phyloP scores from a whole-genome alignment of 2,113 vertebrate genomes.

The Heterotis niloticus region DNA sequence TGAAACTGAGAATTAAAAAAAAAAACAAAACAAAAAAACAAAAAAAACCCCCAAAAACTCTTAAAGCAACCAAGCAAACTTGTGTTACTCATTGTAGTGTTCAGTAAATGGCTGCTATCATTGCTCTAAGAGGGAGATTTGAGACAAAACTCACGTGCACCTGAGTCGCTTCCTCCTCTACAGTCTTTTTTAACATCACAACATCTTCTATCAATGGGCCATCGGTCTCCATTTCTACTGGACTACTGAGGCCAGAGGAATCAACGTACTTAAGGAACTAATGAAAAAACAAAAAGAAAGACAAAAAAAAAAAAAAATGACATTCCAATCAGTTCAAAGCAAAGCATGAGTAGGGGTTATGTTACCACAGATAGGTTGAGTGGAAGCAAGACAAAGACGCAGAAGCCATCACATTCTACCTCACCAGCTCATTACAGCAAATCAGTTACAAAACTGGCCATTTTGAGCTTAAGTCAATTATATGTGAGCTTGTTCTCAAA shows the following conservation, averaged over 20 bases:
- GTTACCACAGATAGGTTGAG: background rate
- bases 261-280: slow-evolving; percentile 79
- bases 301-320: slow-evolving; percentile 4
- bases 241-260: slow-evolving; percentile 68
- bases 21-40: slow-evolving; percentile 4
- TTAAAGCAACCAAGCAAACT: slow-evolving; percentile 3
- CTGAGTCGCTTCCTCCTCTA: slow-evolving; percentile 83
- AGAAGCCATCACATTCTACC: slow-evolving; percentile 4
- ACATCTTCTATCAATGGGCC: slow-evolving; percentile 84
- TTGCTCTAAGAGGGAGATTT: slow-evolving; percentile 20
- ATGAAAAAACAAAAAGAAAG: slow-evolving; percentile 47
- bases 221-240: slow-evolving; percentile 91
- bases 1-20: background rate
- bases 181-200: slow-evolving; percentile 79
- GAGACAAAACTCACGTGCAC: slow-evolving; percentile 56
- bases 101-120: slow-evolving; percentile 15
- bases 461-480: no score
- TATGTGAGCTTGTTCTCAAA: no score
- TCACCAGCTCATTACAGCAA: background rate
- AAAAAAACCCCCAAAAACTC: no score
- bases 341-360: slow-evolving; percentile 9
- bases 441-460: background rate
- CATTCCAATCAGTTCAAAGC: slow-evolving; percentile 12
- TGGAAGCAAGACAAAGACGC: slow-evolving; percentile 1
- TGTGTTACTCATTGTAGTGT: slow-evolving; percentile 26